phyloP scores from a whole-genome alignment of 1,140 invertebrate species.

The Lepidurus arcticus region DNA sequence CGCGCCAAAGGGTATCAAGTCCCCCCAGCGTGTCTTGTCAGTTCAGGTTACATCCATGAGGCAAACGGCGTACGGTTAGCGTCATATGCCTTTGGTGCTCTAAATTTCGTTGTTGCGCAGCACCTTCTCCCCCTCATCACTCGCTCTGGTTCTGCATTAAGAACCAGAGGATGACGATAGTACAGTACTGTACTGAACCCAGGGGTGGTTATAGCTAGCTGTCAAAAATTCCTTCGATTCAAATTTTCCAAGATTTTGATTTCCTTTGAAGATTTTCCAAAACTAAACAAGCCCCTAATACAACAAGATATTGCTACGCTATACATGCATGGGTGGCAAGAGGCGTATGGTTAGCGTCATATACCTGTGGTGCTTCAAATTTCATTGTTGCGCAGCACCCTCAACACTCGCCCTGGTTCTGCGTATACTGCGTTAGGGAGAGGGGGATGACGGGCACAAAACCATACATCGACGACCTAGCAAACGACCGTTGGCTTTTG shows the following conservation, averaged over 20 bases:
- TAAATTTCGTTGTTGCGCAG: neutral
- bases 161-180: no score
- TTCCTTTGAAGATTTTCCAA: no score
- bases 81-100: neutral
- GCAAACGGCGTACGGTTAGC: neutral
- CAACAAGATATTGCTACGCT: no score
- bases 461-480: neutral
- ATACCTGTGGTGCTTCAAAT: neutral
- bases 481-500: neutral
- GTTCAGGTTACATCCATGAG: neutral
- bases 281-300: no score
- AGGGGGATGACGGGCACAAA: no score
- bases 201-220: no score
- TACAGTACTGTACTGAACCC: no score
- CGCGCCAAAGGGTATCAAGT: no score
- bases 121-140: neutral
- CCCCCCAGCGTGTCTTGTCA: no score
- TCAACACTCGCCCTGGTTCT: neutral
- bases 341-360: neutral
- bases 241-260: no score
- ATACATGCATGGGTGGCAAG: neutral
- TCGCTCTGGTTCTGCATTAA: neutral
- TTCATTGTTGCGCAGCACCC: constrained; percentile 7
- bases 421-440: no score
- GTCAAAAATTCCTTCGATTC: no score